These are phyloP conservation scores for Lacerta viridis DNA, from an alignment of 2,797 vertebrate genomes.

Conservation along the genomic window DNA sequence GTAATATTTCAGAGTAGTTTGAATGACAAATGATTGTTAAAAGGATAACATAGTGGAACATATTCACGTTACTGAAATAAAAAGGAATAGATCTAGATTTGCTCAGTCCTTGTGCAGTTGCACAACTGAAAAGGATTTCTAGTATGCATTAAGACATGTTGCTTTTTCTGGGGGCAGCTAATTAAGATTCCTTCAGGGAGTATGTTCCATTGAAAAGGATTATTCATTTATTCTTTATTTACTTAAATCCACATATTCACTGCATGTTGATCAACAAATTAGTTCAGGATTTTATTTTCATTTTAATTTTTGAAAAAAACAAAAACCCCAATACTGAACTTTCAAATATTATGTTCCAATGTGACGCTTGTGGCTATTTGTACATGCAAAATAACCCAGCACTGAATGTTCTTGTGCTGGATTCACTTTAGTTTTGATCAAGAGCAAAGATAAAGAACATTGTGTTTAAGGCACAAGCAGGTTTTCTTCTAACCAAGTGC, in stretches of 20 bases:
- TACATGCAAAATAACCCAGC: slow-evolving; percentile 20
- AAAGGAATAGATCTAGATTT: not conserved
- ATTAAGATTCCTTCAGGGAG: slow-evolving; percentile 5
- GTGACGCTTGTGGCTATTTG: slow-evolving; percentile 19
- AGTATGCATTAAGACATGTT: slow-evolving; percentile 3
- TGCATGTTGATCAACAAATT: slow-evolving; percentile 1
- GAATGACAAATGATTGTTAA: not conserved
- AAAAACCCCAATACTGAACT: slow-evolving; percentile 14
- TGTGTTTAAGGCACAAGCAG: slow-evolving; percentile 31
- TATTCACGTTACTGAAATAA: not conserved
- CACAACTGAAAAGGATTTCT: not conserved
- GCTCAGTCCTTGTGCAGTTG: not conserved
- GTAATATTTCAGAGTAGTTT: slow-evolving; percentile 20
- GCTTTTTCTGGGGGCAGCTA: not conserved
- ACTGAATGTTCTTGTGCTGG: slow-evolving; percentile 32
- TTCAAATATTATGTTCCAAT: slow-evolving; percentile 13
- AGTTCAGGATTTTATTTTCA: not conserved
- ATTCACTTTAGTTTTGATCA: slow-evolving; percentile 52
- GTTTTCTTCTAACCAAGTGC: slow-evolving; percentile 30
- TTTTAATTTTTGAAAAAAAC: too few relatives aligned
- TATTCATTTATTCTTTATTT: slow-evolving; percentile 37
- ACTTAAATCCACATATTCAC: not conserved
- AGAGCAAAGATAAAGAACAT: slow-evolving; percentile 52
- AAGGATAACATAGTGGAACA: not conserved
- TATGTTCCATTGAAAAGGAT: slow-evolving; percentile 10